Percentiles rank a stretch among this genome's conserved stretches.
phyloP scores from a whole-genome alignment of 2,888 invertebrate species.

The Hirtodrosophila alboralis region DNA sequence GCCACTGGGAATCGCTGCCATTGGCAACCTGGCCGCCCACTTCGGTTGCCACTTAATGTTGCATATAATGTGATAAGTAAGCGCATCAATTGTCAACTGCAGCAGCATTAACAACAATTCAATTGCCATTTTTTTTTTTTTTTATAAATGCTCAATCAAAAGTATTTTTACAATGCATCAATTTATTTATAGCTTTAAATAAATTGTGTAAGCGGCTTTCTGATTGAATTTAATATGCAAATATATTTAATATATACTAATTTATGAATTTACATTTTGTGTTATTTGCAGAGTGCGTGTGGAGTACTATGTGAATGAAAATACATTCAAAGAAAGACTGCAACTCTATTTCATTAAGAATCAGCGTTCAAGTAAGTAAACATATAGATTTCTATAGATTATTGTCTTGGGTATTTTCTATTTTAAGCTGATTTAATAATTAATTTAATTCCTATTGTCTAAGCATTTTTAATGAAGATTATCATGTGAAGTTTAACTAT shows the following conservation, averaged over 20 bases:
- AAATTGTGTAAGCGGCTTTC: conserved; percentile 52
- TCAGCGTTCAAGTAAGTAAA: conserved; percentile 98
- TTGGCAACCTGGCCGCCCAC: conserved; percentile 27
- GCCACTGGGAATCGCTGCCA: conserved; percentile 17
- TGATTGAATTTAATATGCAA: conserved; percentile 15
- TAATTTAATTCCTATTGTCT: too few species aligned
- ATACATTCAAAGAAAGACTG: conserved; percentile 98
- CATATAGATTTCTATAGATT: too few species aligned
- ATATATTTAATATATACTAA: not conserved
- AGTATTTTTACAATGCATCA: conserved; percentile 30
- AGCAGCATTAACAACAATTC: conserved; percentile 37
- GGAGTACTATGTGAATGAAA: conserved; percentile 99
- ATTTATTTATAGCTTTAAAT: conserved; percentile 24
- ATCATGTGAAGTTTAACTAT: conserved; percentile 13
- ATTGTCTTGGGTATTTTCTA: too few species aligned
- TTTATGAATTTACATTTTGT: conserved; percentile 20
- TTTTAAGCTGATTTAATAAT: too few species aligned
- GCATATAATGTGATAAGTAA: conserved; percentile 67
- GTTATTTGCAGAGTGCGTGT: conserved; percentile 95
- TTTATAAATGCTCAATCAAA: conserved; percentile 34
- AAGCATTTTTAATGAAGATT: too few species aligned
- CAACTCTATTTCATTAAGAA: conserved; percentile 99
- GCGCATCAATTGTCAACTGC: conserved; percentile 71
- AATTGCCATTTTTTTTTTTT: conserved; percentile 46
- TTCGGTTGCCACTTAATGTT: conserved; percentile 20